Conservation (phyloP, 2,113 vertebrate genomes). For the Mastomys coucha region DNA sequence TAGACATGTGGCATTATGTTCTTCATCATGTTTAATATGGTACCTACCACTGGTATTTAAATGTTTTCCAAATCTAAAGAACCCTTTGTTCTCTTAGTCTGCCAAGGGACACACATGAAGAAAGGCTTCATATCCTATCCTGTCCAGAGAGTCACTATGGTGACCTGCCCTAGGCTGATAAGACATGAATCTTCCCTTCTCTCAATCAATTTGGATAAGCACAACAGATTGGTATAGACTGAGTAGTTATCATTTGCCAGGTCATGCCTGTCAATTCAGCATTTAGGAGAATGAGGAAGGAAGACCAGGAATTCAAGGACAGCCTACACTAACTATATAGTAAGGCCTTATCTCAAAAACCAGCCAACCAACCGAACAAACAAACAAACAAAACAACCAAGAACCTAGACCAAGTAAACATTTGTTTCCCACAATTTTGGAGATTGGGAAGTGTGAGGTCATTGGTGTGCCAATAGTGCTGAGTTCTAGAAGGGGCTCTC, state of each 20-base stretch:
- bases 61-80: neutral
- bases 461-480: neutral
- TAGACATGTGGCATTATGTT: neutral
- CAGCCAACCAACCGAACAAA: neutral
- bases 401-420: neutral
- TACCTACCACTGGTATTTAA: neutral
- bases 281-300: neutral
- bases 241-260: neutral
- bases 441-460: neutral
- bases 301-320: neutral
- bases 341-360: neutral
- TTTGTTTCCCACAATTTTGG: neutral
- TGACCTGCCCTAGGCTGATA: neutral
- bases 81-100: neutral
- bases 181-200: neutral
- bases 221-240: neutral
- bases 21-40: neutral
- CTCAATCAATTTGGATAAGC: neutral
- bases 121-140: neutral
- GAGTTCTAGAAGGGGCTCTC: neutral
- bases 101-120: neutral
- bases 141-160: neutral
- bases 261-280: neutral
- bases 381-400: too few species aligned
- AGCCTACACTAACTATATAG: neutral